Evolutionary conservation across 2,797 vertebrate species (phyloP).

Genomic region (Catostomus latipinnis): DNA sequence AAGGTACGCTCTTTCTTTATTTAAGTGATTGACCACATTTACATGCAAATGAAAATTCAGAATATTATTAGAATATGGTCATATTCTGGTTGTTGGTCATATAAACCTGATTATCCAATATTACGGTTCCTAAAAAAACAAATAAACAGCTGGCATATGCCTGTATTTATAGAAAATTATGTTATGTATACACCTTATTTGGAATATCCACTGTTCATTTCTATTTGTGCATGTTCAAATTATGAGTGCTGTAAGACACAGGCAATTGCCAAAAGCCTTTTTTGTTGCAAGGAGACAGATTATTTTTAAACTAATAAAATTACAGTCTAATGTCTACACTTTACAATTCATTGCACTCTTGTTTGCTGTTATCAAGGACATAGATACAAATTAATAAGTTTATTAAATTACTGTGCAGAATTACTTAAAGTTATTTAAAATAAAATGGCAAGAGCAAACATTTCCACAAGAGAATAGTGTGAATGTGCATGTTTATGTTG

Average conservation of each 20-base stretch:
- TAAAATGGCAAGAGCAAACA: background rate
- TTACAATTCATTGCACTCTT: slow-evolving; percentile 1
- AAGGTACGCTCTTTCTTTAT: slow-evolving; percentile 77
- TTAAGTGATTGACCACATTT: background rate
- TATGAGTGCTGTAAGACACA: background rate
- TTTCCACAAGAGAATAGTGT: background rate
- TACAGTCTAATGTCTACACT: background rate
- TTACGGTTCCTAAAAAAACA: background rate
- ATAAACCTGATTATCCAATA: background rate
- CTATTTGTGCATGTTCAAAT: background rate
- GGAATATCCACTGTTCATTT: background rate
- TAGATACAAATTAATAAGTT: background rate
- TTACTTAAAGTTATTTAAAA: background rate
- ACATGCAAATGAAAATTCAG: background rate
- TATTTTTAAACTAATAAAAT: too few relatives aligned
- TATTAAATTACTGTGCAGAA: slow-evolving; percentile 8
- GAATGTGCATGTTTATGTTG: background rate
- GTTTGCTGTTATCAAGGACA: background rate
- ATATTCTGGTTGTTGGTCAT: too few relatives aligned
- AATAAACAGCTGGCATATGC: too few relatives aligned
- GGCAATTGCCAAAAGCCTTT: background rate
- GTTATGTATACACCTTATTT: background rate
- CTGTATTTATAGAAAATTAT: too few relatives aligned
- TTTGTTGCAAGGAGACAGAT: background rate
- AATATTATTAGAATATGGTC: too few relatives aligned